A percentile compares a stretch with the other conserved stretches of the same genome.
Conservation (phyloP, 1,140 invertebrate genomes). For the Meloidogyne chitwoodi region DNA sequence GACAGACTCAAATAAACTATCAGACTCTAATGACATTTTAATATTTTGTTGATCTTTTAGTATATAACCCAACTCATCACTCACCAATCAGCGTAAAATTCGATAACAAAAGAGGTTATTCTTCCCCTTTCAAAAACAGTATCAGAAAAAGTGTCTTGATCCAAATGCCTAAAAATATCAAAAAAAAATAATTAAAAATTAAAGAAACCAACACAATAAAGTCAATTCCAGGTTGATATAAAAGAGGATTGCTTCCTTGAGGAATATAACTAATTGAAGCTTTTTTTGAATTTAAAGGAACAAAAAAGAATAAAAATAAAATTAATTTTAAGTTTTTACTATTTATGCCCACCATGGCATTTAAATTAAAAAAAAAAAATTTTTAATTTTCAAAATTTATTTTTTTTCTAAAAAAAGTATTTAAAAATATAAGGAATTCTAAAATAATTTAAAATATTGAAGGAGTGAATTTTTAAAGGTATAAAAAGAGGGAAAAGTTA, state of each 20-base stretch:
- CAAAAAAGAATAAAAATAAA: not conserved
- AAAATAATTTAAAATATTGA: too few species aligned
- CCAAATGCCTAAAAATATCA: conserved; percentile 5
- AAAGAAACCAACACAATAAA: conserved; percentile 47
- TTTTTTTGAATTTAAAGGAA: conserved; percentile 7
- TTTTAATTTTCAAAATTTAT: too few species aligned
- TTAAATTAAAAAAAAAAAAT: not conserved
- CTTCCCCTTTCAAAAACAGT: conserved; percentile 51
- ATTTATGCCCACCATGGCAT: not conserved
- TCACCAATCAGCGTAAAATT: conserved; percentile 60
- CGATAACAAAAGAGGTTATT: conserved; percentile 53
- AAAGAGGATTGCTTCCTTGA: conserved; percentile 50
- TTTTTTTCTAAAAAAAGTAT: too few species aligned
- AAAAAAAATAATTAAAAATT: too few species aligned
- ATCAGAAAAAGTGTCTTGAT: conserved; percentile 52
- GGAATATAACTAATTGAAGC: conserved; percentile 52
- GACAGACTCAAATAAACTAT: too few species aligned
- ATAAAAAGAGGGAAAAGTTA: too few species aligned
- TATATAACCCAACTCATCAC: not conserved
- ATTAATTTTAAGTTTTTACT: not conserved
- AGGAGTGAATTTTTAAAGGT: too few species aligned
- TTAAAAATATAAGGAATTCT: too few species aligned
- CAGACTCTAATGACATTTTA: not conserved
- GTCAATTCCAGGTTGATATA: conserved; percentile 56
- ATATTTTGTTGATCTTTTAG: not conserved